Conservation (phyloP, 1,140 invertebrate species). For the Adelges cooleyi region DNA sequence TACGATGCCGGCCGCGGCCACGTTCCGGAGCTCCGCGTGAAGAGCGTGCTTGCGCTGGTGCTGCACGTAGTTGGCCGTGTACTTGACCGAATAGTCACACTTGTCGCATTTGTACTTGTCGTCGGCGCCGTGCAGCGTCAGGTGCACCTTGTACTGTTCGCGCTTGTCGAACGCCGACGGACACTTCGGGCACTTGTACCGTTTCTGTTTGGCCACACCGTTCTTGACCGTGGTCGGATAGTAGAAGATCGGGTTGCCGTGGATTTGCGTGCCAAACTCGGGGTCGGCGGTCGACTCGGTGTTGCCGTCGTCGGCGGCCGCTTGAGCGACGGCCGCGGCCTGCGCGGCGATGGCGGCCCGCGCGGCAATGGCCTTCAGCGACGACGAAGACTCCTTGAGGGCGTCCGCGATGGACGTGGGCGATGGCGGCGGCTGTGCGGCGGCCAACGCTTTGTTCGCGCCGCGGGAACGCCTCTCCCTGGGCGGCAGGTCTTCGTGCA, state of each 20-base stretch:
- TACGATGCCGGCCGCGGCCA: background rate
- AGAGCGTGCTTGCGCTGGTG: conserved; percentile 65
- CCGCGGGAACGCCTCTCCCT: conserved; percentile 13
- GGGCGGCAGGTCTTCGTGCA: conserved; percentile 40
- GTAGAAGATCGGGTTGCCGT: conserved; percentile 62
- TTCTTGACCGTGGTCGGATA: conserved; percentile 64
- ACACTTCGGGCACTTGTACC: conserved; percentile 74
- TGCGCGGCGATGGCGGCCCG: too few species aligned
- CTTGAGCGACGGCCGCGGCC: too few species aligned
- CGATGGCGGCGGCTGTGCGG: background rate
- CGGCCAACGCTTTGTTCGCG: background rate
- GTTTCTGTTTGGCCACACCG: conserved; percentile 59
- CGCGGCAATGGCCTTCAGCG: too few species aligned
- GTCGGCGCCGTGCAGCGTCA: conserved; percentile 69
- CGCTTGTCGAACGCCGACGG: conserved; percentile 78
- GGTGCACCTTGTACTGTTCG: conserved; percentile 71
- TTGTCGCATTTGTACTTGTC: conserved; percentile 70
- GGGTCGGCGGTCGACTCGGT: conserved; percentile 41
- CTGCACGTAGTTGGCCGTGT: conserved; percentile 69
- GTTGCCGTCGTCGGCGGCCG: background rate
- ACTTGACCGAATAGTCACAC: conserved; percentile 81
- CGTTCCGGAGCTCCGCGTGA: conserved; percentile 33
- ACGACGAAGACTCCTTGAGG: too few species aligned
- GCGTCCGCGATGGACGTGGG: too few species aligned
- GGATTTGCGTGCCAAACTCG: conserved; percentile 53